Base-by-base conservation (phyloP, 2,797 vertebrate genomes). In the Tinamus major region DNA sequence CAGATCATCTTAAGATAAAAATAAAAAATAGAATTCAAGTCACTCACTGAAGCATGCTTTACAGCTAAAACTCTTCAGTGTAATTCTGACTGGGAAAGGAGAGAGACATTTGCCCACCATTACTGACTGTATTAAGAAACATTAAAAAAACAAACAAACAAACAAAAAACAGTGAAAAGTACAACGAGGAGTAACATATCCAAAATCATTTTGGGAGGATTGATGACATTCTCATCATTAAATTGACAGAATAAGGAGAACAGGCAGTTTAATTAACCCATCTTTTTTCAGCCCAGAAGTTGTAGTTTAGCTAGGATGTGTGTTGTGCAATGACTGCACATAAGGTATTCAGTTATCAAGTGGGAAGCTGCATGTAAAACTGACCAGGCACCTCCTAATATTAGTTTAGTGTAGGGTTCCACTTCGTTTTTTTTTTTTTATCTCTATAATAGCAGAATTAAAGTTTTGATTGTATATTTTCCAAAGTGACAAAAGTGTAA, bases 101-200 rank as follows among this genome's bases (percentile, higher is more conserved):
- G 81, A 94, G 55, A 95, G 61, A 86, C 85, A 91, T 77, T 94
- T 89, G 42, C 35, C 63, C 72, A 90, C 78, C 12, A 19, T 93
- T 94, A 94, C 91, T 86, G 41, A 42, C 41, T 42, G 33, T 78
- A 72, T 87, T 93, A 83, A 79, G 85, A 84, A 95, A 90, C 68
- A 85, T 19, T 44, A 17, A 19, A 44, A 44, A 44, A 44, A 35
- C 35, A 35, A 35, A 35, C 35, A 35, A 35, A 35, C 35, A 35
- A 35, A 35, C n/a, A 42, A 42, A 21, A 46, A 46, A 46, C 90
- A 79, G 84, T 78, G 68, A 80, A 92, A 94, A 94, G 23, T 46
- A 85, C 84, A 91, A 88, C 58, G 91, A 87, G 82, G 85, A 94
- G 79, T 80, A 92, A 94, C 53, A 90, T 56, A 68, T 93, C 94